Conservation (phyloP, 2,888 invertebrate genomes). For the Drosophila histrio region DNA sequence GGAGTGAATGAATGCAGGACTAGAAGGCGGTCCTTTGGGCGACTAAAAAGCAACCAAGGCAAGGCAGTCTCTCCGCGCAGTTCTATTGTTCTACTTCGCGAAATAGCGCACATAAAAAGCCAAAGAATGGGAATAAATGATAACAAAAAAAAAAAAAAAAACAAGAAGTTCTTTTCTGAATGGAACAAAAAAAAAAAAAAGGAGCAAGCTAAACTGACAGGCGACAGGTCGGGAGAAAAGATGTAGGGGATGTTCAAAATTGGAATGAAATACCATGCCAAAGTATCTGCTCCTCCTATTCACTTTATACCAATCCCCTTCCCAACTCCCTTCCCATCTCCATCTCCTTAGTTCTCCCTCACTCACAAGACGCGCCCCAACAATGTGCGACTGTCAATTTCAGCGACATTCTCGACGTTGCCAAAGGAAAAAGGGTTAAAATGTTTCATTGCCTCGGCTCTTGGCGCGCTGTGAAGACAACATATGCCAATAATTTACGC, state of each 20-base stretch:
- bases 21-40: constrained; percentile 35
- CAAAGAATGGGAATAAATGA: constrained; percentile 76
- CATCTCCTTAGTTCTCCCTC: not conserved
- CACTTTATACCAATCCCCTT: too few species aligned
- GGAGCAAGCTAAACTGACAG: constrained; percentile 66
- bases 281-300: constrained; percentile 41
- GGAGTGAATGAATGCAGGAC: constrained; percentile 29
- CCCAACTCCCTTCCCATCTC: not conserved
- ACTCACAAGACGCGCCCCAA: constrained; percentile 46
- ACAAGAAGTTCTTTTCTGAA: not conserved
- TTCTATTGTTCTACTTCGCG: constrained; percentile 77
- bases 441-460: constrained; percentile 73
- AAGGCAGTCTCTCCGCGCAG: constrained; percentile 18
- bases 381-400: constrained; percentile 72
- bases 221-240: constrained; percentile 26
- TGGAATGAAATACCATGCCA: constrained; percentile 61
- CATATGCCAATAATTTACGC: constrained; percentile 79
- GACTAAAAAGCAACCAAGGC: constrained; percentile 7
- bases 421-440: constrained; percentile 72
- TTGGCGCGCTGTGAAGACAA: constrained; percentile 61
- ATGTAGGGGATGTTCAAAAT: constrained; percentile 24
- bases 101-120: constrained; percentile 77
- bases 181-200: constrained; percentile 22
- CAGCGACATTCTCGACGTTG: constrained; percentile 64
- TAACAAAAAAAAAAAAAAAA: constrained; percentile 45